Evolutionary conservation across 2,113 vertebrate genomes (phyloP).

Genomic region (Sturnira hondurensis): DNA sequence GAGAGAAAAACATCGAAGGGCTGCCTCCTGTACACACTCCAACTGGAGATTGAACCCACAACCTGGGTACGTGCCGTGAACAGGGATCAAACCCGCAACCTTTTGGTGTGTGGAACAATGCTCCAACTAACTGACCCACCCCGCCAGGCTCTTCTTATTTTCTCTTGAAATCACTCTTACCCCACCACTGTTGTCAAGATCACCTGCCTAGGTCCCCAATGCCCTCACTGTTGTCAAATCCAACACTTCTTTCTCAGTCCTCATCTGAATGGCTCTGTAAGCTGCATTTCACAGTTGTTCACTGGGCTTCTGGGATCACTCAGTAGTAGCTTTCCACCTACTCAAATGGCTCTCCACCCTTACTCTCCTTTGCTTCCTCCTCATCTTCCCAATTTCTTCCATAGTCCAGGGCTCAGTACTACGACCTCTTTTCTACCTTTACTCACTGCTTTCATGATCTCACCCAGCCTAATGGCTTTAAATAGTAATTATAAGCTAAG

Average conservation of each 20-base stretch:
- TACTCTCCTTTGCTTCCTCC: neutral
- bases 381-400: neutral
- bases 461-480: neutral
- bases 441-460: neutral
- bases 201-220: neutral
- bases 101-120: no score
- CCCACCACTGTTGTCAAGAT: neutral
- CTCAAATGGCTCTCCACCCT: neutral
- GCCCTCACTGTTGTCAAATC: neutral
- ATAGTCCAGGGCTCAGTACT: neutral
- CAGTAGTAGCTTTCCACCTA: neutral
- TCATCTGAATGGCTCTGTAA: neutral
- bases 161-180: neutral
- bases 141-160: neutral
- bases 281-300: neutral
- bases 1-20: no score
- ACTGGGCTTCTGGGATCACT: neutral
- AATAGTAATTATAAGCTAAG: neutral
- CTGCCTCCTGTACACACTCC: no score
- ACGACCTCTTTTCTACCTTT: neutral
- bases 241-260: neutral
- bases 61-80: no score
- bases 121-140: no score
- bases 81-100: no score
- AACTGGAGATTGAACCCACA: no score